These are phyloP conservation scores for Dicranocentrus wangi DNA, from an alignment of 2,888 invertebrate species.

Conservation along the genomic window DNA sequence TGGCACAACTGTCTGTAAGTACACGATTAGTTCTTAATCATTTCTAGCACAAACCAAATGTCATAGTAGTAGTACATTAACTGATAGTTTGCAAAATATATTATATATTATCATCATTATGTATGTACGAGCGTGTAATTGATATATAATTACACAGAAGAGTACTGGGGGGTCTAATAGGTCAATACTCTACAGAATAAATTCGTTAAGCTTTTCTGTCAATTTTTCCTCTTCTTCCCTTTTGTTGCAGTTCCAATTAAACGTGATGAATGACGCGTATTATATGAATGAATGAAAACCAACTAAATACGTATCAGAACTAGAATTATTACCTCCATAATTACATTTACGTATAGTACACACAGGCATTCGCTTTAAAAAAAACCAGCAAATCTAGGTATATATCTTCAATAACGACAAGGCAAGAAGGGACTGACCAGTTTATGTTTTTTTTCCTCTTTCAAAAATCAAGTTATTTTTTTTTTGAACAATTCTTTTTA, in stretches of 20 bases:
- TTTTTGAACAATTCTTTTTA: conserved; percentile 1
- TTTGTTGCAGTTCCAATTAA: conserved; percentile 28
- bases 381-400: conserved; percentile 13
- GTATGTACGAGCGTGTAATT: conserved; percentile 39
- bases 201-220: conserved; percentile 44
- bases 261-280: conserved; percentile 16
- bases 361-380: neutral
- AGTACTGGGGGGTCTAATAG: conserved; percentile 11
- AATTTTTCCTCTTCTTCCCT: too few species aligned
- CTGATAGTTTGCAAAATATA: conserved; percentile 55
- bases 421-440: conserved; percentile 63
- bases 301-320: too few species aligned
- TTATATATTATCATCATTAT: conserved; percentile 29
- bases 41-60: conserved; percentile 47
- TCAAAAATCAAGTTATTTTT: too few species aligned
- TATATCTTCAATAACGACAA: conserved; percentile 15
- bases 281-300: neutral
- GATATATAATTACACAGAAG: too few species aligned
- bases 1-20: conserved; percentile 58
- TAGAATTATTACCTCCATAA: neutral
- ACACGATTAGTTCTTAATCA: conserved; percentile 40
- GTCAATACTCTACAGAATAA: conserved; percentile 41
- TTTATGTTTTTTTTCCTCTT: conserved; percentile 32
- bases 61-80: conserved; percentile 24
- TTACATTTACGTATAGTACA: neutral